Evolutionary conservation across 2,888 invertebrate genomes (phyloP), one percentile per base, ranked within the genome.

Genomic region (Hirtodrosophila cameraria): DNA sequence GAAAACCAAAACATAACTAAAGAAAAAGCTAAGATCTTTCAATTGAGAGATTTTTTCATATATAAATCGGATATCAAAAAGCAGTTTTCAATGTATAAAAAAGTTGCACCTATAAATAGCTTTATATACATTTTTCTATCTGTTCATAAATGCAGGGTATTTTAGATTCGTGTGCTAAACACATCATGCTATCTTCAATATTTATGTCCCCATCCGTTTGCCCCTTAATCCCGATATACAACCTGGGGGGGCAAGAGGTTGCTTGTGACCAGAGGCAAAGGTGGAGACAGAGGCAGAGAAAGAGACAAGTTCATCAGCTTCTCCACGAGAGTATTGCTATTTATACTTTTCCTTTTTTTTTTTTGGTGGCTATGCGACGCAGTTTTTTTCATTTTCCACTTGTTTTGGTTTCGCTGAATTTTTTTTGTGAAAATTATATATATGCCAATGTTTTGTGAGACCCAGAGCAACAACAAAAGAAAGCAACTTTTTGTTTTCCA

Each of bases 401-500:
- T 66, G 67, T 55, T 65, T 66, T 43, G 38, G 38, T 38, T 38
- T 54, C 49, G 39, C 60, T 52, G 39, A 57, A 39, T 48, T 46
- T 46, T n/a, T 59, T 28, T 30, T 49, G 41, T 50, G 57, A 23
- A 73, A 59, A 55, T 53, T n/a, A n/a, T 31, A 20, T 39, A 28
- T 27, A 38, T n/a, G n/a, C n/a, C n/a, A n/a, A n/a, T n/a, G n/a
- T n/a, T n/a, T n/a, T n/a, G 43, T 45, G 55, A 42, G 36, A 59
- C 49, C 49, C 61, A 49, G 36, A 36, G 28, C 36, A 76, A 60
- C 39, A 35, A 59, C 33, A 20, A 57, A 33, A 43, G 18, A 23
- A 30, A 55, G 63, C 55, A n/a, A n/a, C n/a, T 23, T 53, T 75
- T 69, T 75, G 46, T 68, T 71, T 60, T 66, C 27, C 39, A 55